Conservation (phyloP, 2,888 invertebrate species). For the Troglohyphantes excavatus region DNA sequence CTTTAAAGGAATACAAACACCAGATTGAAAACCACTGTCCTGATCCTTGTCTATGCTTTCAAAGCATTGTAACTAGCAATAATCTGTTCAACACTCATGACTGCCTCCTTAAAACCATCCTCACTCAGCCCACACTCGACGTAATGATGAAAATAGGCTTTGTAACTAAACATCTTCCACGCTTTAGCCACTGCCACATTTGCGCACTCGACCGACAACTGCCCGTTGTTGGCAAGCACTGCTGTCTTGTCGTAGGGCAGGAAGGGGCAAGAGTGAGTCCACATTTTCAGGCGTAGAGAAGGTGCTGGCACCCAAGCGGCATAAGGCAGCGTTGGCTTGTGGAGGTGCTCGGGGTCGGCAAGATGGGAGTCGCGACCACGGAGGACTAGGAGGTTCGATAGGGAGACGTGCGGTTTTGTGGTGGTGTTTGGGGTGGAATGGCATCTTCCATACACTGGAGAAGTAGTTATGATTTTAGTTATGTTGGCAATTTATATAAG, state of each 20-base stretch:
- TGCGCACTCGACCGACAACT: constrained; percentile 81
- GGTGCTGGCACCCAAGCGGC: constrained; percentile 62
- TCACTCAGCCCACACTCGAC: constrained; percentile 82
- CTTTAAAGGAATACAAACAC: too few species aligned
- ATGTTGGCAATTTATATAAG: not conserved
- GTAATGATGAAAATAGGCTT: constrained; percentile 84
- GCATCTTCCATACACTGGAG: constrained; percentile 47
- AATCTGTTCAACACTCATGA: constrained; percentile 83
- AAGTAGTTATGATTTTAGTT: not conserved
- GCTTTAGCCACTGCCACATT: constrained; percentile 82
- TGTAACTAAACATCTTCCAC: constrained; percentile 83
- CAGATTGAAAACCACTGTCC: too few species aligned
- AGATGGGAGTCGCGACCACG: constrained; percentile 65
- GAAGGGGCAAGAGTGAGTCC: constrained; percentile 81
- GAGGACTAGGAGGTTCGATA: constrained; percentile 66
- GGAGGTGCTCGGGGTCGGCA: constrained; percentile 54
- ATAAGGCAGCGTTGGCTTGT: constrained; percentile 68
- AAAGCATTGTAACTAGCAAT: constrained; percentile 80
- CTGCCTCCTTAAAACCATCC: constrained; percentile 83
- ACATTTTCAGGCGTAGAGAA: constrained; percentile 56
- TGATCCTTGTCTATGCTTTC: not conserved
- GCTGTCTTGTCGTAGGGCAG: constrained; percentile 82
- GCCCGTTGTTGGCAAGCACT: constrained; percentile 82
- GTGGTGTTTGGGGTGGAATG: not conserved
- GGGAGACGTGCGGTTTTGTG: constrained; percentile 28